A percentile compares a stretch with the other conserved stretches of the same genome.
Evolutionary conservation across 2,888 invertebrate genomes (phyloP).

Genomic region (Tachystola acroxantha): DNA sequence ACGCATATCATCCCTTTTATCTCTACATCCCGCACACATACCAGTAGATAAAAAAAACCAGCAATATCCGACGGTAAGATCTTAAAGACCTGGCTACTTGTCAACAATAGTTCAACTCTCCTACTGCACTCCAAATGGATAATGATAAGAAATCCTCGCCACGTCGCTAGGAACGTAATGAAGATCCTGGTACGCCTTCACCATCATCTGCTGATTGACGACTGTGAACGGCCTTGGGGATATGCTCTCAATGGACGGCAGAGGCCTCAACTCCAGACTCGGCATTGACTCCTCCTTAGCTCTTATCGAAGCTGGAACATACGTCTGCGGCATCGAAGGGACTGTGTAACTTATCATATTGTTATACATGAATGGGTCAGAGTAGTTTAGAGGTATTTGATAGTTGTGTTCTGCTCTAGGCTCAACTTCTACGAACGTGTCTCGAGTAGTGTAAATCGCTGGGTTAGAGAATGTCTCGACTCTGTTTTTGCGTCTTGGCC

Average conservation of each 20-base stretch:
- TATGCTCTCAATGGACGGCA: constrained; percentile 71
- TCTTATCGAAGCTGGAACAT: constrained; percentile 45
- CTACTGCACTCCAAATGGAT: constrained; percentile 67
- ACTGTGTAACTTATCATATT: constrained; percentile 64
- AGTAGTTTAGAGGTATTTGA: constrained; percentile 50
- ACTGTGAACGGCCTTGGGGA: constrained; percentile 65
- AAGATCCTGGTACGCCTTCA: constrained; percentile 67
- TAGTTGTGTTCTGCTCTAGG: constrained; percentile 52
- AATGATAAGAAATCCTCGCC: constrained; percentile 65
- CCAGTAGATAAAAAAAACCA: no score
- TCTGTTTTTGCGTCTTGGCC: constrained; percentile 81
- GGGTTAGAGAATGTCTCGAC: constrained; percentile 53
- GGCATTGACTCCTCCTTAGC: constrained; percentile 55
- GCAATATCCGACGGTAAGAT: no score
- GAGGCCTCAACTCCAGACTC: constrained; percentile 54
- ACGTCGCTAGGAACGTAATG: constrained; percentile 67
- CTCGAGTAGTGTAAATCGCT: constrained; percentile 46
- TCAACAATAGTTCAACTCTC: background rate
- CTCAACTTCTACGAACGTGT: constrained; percentile 56
- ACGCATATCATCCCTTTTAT: no score
- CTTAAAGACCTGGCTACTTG: no score
- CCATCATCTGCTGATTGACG: constrained; percentile 73
- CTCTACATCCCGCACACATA: no score
- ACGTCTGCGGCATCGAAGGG: constrained; percentile 52
- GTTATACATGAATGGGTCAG: constrained; percentile 64